phyloP scores from a whole-genome alignment of 2,888 invertebrate species.

The Epsilonema sp. region DNA sequence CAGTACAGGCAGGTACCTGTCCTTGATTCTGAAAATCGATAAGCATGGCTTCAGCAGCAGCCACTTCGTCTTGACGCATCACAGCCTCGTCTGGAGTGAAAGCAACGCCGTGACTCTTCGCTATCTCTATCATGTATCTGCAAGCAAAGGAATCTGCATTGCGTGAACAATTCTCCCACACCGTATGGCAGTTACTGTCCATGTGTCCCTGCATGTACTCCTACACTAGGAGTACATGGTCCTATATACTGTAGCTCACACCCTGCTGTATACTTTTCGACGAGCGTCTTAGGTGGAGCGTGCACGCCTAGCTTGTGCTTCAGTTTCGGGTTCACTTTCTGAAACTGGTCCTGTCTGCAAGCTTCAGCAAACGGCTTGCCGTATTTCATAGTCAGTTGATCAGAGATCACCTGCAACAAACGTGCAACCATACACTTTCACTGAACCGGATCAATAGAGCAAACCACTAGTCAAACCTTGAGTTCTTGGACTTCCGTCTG shows the following conservation, averaged over 20 bases:
- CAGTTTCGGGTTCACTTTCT: slow-evolving; percentile 68
- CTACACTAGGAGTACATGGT: too few relatives aligned
- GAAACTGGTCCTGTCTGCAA: slow-evolving; percentile 57
- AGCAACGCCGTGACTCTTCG: slow-evolving; percentile 75
- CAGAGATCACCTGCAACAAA: slow-evolving; percentile 52
- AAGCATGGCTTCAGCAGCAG: slow-evolving; percentile 24
- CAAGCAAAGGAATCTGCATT: slow-evolving; percentile 9
- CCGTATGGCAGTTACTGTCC: too few relatives aligned
- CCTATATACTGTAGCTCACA: too few relatives aligned
- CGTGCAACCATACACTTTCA: neutral
- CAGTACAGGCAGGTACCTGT: too few relatives aligned
- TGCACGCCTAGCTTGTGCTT: slow-evolving; percentile 80
- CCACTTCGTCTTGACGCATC: slow-evolving; percentile 25
- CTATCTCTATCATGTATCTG: slow-evolving; percentile 66
- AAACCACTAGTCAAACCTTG: slow-evolving; percentile 39
- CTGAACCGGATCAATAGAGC: neutral
- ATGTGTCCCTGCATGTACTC: too few relatives aligned
- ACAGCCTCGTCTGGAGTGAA: slow-evolving; percentile 80
- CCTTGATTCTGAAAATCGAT: slow-evolving; percentile 25
- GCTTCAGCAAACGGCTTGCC: slow-evolving; percentile 78
- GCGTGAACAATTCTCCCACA: slow-evolving; percentile 2
- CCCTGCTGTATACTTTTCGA: slow-evolving; percentile 80
- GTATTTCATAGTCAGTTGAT: slow-evolving; percentile 71
- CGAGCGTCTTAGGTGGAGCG: slow-evolving; percentile 77
- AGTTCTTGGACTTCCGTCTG: slow-evolving; percentile 35